These are phyloP conservation scores for Megalurothrips usitatus DNA, from an alignment of 2,888 invertebrate species.

Conservation along the genomic window DNA sequence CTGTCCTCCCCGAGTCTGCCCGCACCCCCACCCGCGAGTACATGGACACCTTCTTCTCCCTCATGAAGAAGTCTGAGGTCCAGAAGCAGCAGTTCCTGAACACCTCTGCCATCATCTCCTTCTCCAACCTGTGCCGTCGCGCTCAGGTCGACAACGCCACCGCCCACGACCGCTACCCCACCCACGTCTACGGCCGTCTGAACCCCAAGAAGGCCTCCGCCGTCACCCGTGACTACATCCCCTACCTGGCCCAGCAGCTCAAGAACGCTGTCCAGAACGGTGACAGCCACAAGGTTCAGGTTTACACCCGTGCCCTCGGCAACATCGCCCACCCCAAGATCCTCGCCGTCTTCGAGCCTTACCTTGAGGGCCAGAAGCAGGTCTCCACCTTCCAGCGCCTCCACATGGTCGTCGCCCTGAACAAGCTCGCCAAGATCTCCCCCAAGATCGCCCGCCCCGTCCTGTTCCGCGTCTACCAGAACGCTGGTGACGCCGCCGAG, in stretches of 20 bases:
- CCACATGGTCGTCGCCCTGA: constrained; percentile 57
- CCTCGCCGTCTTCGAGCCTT: constrained; percentile 59
- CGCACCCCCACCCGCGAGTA: constrained; percentile 61
- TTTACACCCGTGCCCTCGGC: constrained; percentile 61
- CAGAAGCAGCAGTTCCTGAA: constrained; percentile 52
- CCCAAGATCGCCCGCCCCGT: constrained; percentile 55
- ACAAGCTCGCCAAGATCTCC: constrained; percentile 50
- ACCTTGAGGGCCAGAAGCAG: constrained; percentile 57
- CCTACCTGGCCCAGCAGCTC: constrained; percentile 54
- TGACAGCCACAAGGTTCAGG: constrained; percentile 56
- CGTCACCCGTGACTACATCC: constrained; percentile 56
- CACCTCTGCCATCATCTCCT: constrained; percentile 56
- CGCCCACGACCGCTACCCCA: constrained; percentile 59
- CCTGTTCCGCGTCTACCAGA: constrained; percentile 62
- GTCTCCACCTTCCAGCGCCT: constrained; percentile 59
- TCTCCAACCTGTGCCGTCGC: constrained; percentile 56
- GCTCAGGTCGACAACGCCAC: constrained; percentile 57
- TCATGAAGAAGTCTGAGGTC: constrained; percentile 55
- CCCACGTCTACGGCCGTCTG: constrained; percentile 61
- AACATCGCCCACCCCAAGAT: constrained; percentile 60
- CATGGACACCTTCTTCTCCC: constrained; percentile 56
- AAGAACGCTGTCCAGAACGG: constrained; percentile 53
- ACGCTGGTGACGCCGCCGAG: constrained; percentile 60
- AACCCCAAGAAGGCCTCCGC: constrained; percentile 52
- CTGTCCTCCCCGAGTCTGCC: constrained; percentile 52